Evolutionary conservation across 2,888 invertebrate species (phyloP), one percentile per base, ranked within the genome.

Genomic region (Coelopa pilipes): DNA sequence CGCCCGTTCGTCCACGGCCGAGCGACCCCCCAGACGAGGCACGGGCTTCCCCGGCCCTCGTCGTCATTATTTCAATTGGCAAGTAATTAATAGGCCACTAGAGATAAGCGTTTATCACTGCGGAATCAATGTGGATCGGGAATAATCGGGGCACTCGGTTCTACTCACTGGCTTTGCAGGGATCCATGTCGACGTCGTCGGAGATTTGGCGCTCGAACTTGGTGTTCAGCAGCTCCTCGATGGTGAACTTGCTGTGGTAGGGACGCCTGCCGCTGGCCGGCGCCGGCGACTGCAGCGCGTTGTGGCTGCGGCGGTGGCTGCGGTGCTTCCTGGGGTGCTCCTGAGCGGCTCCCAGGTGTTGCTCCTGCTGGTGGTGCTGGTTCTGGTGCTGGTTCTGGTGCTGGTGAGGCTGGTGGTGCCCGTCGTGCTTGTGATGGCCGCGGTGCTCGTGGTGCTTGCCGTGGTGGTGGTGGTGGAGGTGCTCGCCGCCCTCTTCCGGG

Each of bases 91-190:
- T 34, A 4, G 7, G 2, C 34, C 34, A 34, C 34, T 34, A 34
- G 7, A 34, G 34, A 34, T 34, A 34, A 34, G 34, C 2, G 7
- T 34, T 34, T 34, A 34, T 34, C 34, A 4, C 34, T 34, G 4
- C 34, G 34, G 4, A 34, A 11, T 57, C 5, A 57, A 10, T 21
- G 9, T 17, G 7, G 1, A 17, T 3, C 17, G 1, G 1, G 17
- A 57, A n/a, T 57, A 19, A 11, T 5, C n/a, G 5, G n/a, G n/a
- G n/a, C 2, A 34, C 2, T 34, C 34, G 2, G 34, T 13, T 17
- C n/a, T 1, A 88, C 92, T 92, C 88, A 95, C 95, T 93, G 85
- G 95, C 93, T 90, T 95, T 95, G 88, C 95, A 95, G 73, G 95
- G 93, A 88, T 95, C 95, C 90, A 94, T 89, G 85, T 95, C 93